Percentiles rank a stretch among this genome's conserved stretches.
phyloP scores from a whole-genome alignment of 2,888 invertebrate genomes.

The Actias luna region DNA sequence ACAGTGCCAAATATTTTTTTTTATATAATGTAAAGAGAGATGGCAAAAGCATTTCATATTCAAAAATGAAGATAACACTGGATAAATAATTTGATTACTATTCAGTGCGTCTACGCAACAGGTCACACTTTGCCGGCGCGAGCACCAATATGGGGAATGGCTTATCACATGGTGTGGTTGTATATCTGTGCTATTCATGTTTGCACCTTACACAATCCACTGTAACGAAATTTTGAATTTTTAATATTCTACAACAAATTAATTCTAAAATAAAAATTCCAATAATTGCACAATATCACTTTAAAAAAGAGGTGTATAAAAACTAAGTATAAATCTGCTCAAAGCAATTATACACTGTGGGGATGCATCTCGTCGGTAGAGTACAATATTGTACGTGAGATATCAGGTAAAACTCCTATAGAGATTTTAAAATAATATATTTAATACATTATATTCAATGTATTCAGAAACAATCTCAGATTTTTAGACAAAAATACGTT shows the following conservation, averaged over 20 bases:
- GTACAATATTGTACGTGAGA: neutral
- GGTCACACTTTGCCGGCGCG: conserved; percentile 61
- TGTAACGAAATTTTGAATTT: conserved; percentile 27
- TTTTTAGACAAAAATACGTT: no score
- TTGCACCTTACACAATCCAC: conserved; percentile 54
- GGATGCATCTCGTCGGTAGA: neutral
- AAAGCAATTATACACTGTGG: neutral
- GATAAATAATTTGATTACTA: conserved; percentile 24
- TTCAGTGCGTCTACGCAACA: conserved; percentile 78
- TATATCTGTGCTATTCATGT: conserved; percentile 47
- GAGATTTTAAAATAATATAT: neutral
- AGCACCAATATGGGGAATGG: conserved; percentile 67
- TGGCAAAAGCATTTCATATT: conserved; percentile 18
- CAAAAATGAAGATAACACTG: conserved; percentile 21
- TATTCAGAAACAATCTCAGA: no score
- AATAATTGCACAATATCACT: neutral
- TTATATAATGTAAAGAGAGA: conserved; percentile 12
- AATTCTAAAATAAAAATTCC: neutral
- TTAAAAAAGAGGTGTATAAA: neutral
- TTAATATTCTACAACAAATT: neutral
- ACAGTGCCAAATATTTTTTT: neutral
- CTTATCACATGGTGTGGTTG: conserved; percentile 63
- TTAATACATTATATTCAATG: no score
- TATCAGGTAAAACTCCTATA: neutral
- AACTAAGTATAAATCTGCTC: neutral